Evolutionary conservation across 2,888 invertebrate species (phyloP).

Genomic region (Brassicogethes aeneus): DNA sequence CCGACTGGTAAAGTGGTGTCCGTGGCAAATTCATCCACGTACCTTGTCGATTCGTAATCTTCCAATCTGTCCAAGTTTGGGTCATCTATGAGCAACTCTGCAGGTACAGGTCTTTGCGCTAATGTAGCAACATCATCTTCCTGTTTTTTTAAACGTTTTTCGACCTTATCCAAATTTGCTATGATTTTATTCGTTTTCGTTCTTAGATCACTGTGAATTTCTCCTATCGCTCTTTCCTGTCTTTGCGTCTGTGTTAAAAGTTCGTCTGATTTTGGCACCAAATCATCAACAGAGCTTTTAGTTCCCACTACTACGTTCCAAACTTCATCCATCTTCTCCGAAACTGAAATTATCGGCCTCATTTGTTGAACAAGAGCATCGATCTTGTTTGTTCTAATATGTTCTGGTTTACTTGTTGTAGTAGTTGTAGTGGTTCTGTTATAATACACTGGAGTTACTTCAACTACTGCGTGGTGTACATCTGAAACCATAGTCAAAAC

Average conservation of each 20-base stretch:
- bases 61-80: constrained; percentile 72
- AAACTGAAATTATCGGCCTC: constrained; percentile 74
- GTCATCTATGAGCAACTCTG: constrained; percentile 64
- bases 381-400: constrained; percentile 58
- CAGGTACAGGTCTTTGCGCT: constrained; percentile 65
- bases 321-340: constrained; percentile 86
- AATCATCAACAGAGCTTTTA: constrained; percentile 77
- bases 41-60: constrained; percentile 68
- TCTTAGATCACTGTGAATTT: constrained; percentile 74
- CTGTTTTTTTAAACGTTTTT: constrained; percentile 74
- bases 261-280: constrained; percentile 81
- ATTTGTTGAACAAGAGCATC: constrained; percentile 75
- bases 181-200: constrained; percentile 80
- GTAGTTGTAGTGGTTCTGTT: constrained; percentile 50
- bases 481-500: constrained; percentile 71
- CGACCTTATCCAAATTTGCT: constrained; percentile 78
- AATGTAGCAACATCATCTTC: constrained; percentile 74
- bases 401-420: constrained; percentile 48
- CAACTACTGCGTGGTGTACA: constrained; percentile 74
- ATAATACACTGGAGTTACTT: constrained; percentile 44
- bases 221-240: constrained; percentile 78
- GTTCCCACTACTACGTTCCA: constrained; percentile 87
- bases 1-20: constrained; percentile 32
- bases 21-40: constrained; percentile 33
- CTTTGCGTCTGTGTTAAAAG: constrained; percentile 76